Conservation (phyloP, 1,140 invertebrate genomes). For the Onthophagus taurus region DNA sequence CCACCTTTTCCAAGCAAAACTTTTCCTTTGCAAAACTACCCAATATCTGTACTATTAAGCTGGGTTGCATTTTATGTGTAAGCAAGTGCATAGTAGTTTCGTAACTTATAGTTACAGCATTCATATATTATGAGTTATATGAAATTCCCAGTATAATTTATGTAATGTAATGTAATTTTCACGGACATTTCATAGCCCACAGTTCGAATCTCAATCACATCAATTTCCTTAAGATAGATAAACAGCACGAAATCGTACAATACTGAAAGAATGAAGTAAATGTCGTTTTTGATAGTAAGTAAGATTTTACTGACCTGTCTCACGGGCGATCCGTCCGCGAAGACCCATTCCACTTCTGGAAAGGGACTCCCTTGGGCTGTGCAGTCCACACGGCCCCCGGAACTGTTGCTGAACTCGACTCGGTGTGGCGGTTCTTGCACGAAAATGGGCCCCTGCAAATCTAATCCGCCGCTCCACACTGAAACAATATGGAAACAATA, state of each 20-base stretch:
- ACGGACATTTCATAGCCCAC: too few species aligned
- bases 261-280: neutral
- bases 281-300: neutral
- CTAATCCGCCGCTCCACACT: slow-evolving; percentile 35
- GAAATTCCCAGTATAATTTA: too few species aligned
- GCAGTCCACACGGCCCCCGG: slow-evolving; percentile 69
- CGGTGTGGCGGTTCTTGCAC: slow-evolving; percentile 67
- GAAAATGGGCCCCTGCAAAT: slow-evolving; percentile 70
- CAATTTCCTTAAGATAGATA: neutral
- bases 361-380: slow-evolving; percentile 67
- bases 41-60: too few species aligned
- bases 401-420: slow-evolving; percentile 79
- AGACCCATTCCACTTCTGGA: slow-evolving; percentile 43
- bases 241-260: neutral
- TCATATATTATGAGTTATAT: too few species aligned
- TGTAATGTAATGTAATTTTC: too few species aligned
- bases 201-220: neutral
- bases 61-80: too few species aligned
- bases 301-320: slow-evolving; percentile 32
- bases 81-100: too few species aligned
- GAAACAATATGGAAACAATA: too few species aligned
- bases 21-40: too few species aligned
- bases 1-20: too few species aligned
- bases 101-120: too few species aligned
- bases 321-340: slow-evolving; percentile 31